Percentiles rank a stretch among this genome's conserved stretches.
Conservation (phyloP, 2,888 invertebrate genomes). For the Anthophora plumipes region DNA sequence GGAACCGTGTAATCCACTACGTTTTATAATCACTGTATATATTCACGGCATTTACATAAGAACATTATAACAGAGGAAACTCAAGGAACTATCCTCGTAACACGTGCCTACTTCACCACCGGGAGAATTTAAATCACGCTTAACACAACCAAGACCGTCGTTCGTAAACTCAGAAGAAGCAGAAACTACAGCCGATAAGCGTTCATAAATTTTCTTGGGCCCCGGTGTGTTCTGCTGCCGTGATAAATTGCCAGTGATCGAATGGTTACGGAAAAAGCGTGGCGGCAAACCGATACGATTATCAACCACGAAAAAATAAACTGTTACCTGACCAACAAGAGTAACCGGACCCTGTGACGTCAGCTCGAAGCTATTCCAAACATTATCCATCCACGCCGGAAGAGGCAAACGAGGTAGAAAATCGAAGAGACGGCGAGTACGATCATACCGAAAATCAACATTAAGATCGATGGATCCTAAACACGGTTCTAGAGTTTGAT, state of each 20-base stretch:
- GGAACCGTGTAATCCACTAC: neutral
- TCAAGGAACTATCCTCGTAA: neutral
- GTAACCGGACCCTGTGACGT: slow-evolving; percentile 33
- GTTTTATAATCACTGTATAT: neutral
- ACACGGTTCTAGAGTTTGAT: neutral
- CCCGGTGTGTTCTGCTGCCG: neutral
- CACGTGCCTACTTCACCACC: neutral
- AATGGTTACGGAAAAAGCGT: neutral
- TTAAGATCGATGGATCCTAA: slow-evolving; percentile 15
- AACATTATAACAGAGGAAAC: neutral
- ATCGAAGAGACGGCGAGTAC: slow-evolving; percentile 2
- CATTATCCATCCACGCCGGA: slow-evolving; percentile 24
- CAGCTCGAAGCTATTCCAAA: slow-evolving; percentile 17
- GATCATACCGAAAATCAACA: slow-evolving; percentile 2
- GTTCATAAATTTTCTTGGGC: neutral
- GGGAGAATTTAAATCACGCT: neutral
- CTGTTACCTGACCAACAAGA: slow-evolving; percentile 40
- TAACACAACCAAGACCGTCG: neutral
- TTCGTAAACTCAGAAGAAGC: neutral
- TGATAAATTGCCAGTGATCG: neutral
- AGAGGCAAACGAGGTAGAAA: slow-evolving; percentile 28
- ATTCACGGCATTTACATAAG: neutral
- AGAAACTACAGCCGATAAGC: neutral
- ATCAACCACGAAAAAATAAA: slow-evolving; percentile 34
- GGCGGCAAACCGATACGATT: slow-evolving; percentile 16